Base-by-base conservation (phyloP, 2,113 vertebrate species). In the Gymnocephalus cernua region DNA sequence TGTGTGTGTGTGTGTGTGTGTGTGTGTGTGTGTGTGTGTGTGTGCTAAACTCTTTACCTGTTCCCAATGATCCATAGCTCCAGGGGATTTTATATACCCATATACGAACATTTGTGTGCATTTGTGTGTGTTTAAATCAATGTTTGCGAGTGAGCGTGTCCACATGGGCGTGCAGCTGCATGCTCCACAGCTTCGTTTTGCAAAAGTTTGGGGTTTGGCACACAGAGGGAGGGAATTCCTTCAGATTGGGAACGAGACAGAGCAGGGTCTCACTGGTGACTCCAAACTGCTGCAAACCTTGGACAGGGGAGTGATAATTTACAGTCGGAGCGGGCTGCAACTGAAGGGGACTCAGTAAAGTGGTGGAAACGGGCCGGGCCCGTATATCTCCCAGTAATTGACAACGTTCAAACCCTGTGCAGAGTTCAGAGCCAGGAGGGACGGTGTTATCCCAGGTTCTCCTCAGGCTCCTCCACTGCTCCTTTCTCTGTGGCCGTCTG, bases 141-240 rank as follows among this genome's bases (percentile, higher is more conserved):
- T 87, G 91, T 91, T 91, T 92, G 90, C 74, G 79, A 84, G 87
- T 74, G 79, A 91, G 84, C 86, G 70, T 81, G 76, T 91, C 86
- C 87, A 85, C 79, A 58, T 67, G 79, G 87, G 86, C 66, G 80
- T 92, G 89, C 86, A 87, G 88, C 91, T 77, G 90, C 88, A 78
- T 77, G 90, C 90, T 82, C 84, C 84, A 56, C 75, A 35, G 82
- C 84, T 62, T 66, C n/a, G 23, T 27, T 63, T 79, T 41, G 73
- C 78, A 58, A 63, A 48, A 78, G 75, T 79, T 83, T 88, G 77
- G 78, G 88, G 76, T 89, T 91, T 91, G 88, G 86, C 89, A 83
- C 85, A 74, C 85, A 86, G 88, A 85, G 71, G 84, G 88, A 91
- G 90, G 91, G 91, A 89, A 93, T 93, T 91, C 90, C 85, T 92